Evolutionary conservation across 1,140 invertebrate genomes (phyloP).

Genomic region (Ditylenchus dipsaci): DNA sequence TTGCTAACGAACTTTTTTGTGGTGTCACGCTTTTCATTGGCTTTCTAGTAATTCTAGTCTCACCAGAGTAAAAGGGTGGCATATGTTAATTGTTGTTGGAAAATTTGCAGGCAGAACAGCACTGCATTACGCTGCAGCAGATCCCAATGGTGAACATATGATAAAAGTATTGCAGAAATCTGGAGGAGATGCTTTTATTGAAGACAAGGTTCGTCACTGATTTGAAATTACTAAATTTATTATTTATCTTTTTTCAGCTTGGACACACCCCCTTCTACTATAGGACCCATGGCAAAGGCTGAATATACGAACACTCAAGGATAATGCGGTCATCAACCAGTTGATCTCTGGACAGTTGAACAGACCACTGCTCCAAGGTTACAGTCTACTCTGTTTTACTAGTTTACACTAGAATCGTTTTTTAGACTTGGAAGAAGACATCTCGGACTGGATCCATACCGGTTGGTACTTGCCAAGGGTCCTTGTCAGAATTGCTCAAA

Average conservation of each 20-base stretch:
- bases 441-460: constrained; percentile 61
- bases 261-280: constrained; percentile 58
- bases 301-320: constrained; percentile 56
- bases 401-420: constrained; percentile 7
- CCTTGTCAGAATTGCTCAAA: no score
- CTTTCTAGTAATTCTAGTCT: no score
- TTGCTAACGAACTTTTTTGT: no score
- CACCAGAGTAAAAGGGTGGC: no score
- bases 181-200: constrained; percentile 57
- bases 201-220: constrained; percentile 46
- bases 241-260: constrained; percentile 33
- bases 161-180: constrained; percentile 57
- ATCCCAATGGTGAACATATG: constrained; percentile 57
- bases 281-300: constrained; percentile 55
- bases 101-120: constrained; percentile 50
- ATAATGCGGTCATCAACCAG: constrained; percentile 58
- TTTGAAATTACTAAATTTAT: neutral
- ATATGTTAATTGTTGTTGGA: no score
- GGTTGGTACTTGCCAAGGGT: neutral
- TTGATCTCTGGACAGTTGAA: constrained; percentile 54
- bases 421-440: constrained; percentile 62
- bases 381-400: neutral
- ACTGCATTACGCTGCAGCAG: constrained; percentile 56
- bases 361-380: constrained; percentile 48
- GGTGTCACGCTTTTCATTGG: no score